Conservation (phyloP, 2,888 invertebrate species). For the Drosophila kanekoi region DNA sequence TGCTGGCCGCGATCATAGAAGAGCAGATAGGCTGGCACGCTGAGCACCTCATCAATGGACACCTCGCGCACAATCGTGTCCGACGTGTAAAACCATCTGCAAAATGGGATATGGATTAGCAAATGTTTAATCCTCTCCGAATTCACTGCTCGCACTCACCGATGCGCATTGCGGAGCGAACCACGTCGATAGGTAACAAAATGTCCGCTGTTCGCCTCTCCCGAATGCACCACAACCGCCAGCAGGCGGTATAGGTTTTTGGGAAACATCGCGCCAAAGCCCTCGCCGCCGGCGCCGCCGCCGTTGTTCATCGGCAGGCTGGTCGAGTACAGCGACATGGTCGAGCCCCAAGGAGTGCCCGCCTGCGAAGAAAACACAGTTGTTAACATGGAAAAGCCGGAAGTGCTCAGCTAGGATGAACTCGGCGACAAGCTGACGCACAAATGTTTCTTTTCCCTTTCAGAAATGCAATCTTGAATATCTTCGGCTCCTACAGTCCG, state of each 20-base stretch:
- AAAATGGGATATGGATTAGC: neutral
- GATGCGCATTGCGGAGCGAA: constrained; percentile 84
- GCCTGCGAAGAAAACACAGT: constrained; percentile 66
- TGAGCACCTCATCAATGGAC: constrained; percentile 92
- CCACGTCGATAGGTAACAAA: constrained; percentile 97
- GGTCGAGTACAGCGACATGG: constrained; percentile 84
- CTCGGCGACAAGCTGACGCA: too few relatives aligned
- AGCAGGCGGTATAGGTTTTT: constrained; percentile 91
- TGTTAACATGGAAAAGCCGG: too few relatives aligned
- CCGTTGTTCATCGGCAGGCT: constrained; percentile 83
- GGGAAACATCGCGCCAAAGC: constrained; percentile 85
- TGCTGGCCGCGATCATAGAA: constrained; percentile 91
- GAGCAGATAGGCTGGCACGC: constrained; percentile 95
- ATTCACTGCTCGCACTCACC: constrained; percentile 62
- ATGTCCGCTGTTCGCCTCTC: constrained; percentile 96
- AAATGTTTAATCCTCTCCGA: neutral
- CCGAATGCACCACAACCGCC: constrained; percentile 96
- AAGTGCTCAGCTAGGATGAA: too few relatives aligned
- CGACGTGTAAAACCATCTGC: constrained; percentile 94
- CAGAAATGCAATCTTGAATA: too few relatives aligned
- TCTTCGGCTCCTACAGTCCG: too few relatives aligned
- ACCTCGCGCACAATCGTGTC: constrained; percentile 94
- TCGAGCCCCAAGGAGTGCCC: constrained; percentile 85
- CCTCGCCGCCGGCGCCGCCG: constrained; percentile 68
- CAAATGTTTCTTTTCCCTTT: too few relatives aligned